Conservation (phyloP, 2,113 vertebrate species). For the Odocoileus virginianus region DNA sequence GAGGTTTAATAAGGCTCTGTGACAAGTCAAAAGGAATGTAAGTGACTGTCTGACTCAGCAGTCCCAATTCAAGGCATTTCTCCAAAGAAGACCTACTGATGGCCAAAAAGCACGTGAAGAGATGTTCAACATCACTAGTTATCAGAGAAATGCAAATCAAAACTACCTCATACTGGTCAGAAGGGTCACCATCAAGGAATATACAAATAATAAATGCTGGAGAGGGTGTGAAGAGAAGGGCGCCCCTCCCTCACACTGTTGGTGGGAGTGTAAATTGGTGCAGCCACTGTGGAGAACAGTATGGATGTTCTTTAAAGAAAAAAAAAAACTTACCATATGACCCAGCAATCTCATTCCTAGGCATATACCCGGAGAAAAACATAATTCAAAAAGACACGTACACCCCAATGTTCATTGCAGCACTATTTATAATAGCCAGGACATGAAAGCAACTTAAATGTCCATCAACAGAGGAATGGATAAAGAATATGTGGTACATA, state of each 20-base stretch:
- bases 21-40: background rate
- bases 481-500: background rate
- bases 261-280: background rate
- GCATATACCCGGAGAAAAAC: background rate
- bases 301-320: background rate
- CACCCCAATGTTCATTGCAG: background rate
- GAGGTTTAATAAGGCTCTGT: background rate
- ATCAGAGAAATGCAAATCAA: background rate
- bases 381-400: background rate
- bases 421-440: background rate
- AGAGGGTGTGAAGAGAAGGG: background rate
- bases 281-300: background rate
- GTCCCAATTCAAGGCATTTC: background rate
- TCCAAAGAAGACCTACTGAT: background rate
- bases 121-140: background rate
- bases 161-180: background rate
- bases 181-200: background rate
- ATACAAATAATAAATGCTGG: background rate
- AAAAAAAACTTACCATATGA: background rate
- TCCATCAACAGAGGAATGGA: background rate
- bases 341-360: background rate
- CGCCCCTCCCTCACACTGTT: background rate
- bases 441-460: background rate
- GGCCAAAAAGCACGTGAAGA: background rate
- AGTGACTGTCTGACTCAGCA: background rate